phyloP scores from a whole-genome alignment of 2,888 invertebrate genomes.

The Corythucha ciliata region DNA sequence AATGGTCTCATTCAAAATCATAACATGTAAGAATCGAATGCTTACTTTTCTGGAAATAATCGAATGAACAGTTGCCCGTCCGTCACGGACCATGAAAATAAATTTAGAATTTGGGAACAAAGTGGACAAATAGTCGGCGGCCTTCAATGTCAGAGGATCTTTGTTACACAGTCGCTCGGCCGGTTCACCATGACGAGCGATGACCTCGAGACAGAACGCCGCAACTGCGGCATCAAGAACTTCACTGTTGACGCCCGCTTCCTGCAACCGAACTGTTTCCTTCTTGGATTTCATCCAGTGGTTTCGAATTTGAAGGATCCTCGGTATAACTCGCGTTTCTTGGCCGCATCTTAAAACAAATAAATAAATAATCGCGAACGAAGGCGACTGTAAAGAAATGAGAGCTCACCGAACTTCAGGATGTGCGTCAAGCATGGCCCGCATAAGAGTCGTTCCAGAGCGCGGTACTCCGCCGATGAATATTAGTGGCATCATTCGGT shows the following conservation, averaged over 20 bases:
- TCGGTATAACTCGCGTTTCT: constrained; percentile 92
- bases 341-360: constrained; percentile 61
- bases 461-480: constrained; percentile 97
- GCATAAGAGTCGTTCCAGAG: constrained; percentile 93
- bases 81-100: constrained; percentile 96
- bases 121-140: constrained; percentile 87
- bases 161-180: constrained; percentile 96
- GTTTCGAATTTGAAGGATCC: constrained; percentile 87
- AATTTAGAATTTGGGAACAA: constrained; percentile 97
- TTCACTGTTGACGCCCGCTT: constrained; percentile 87
- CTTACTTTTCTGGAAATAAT: constrained; percentile 87
- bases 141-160: constrained; percentile 95
- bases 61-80: constrained; percentile 95
- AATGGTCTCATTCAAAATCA: too few relatives aligned
- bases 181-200: constrained; percentile 90
- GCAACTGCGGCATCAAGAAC: constrained; percentile 93
- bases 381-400: background rate
- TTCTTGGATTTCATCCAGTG: constrained; percentile 94
- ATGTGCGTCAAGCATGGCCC: constrained; percentile 97
- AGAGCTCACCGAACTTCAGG: constrained; percentile 73
- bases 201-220: constrained; percentile 92
- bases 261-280: constrained; percentile 79
- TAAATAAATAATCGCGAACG: background rate
- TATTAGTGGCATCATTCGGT: constrained; percentile 83
- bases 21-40: too few relatives aligned